Evolutionary conservation across 2,113 vertebrate genomes (phyloP).

Genomic region (Eclectus roratus): DNA sequence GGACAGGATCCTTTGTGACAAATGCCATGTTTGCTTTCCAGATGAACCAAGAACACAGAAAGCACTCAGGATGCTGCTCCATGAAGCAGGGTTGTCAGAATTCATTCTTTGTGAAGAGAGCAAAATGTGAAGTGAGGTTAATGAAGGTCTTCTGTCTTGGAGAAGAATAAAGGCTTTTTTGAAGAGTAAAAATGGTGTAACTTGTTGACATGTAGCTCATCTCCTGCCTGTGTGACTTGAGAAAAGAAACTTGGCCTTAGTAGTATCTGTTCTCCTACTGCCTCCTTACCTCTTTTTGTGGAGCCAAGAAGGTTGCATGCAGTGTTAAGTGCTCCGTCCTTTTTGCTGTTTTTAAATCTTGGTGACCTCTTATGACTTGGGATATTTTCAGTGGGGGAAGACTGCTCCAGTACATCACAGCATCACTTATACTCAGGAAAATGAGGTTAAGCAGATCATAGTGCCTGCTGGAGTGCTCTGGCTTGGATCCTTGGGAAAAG

Average conservation of each 20-base stretch:
- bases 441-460: neutral
- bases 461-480: neutral
- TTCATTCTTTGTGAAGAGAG: neutral
- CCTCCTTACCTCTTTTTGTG: neutral
- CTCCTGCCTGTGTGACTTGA: neutral
- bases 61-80: neutral
- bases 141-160: neutral
- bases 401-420: rapidly evolving
- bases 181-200: neutral
- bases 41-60: neutral
- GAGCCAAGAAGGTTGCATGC: neutral
- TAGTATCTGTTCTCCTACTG: neutral
- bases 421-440: neutral
- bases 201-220: neutral
- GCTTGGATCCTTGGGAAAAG: neutral
- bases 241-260: neutral
- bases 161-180: neutral
- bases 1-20: neutral
- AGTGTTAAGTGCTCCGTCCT: neutral
- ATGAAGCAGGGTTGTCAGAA: neutral
- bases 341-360: neutral
- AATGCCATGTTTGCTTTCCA: neutral
- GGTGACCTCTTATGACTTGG: neutral
- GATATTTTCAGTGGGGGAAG: neutral
- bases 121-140: neutral